phyloP scores from a whole-genome alignment of 2,113 vertebrate genomes.

The Riparia riparia region DNA sequence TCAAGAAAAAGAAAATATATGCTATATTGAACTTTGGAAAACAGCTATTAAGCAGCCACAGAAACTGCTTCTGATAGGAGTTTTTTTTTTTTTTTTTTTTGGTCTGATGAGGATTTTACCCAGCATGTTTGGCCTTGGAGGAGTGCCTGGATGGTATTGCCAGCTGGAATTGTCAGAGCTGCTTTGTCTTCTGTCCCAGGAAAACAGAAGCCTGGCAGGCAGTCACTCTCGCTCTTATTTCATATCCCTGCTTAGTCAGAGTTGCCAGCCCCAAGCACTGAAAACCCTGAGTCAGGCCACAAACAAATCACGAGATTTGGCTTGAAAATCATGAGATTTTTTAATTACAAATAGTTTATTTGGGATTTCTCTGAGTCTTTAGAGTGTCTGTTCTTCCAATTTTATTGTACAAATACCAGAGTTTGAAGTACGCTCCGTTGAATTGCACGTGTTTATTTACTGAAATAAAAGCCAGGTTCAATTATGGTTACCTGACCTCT shows the following conservation, averaged over 20 bases:
- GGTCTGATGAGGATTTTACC: slow-evolving; percentile 51
- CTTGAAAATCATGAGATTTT: slow-evolving; percentile 52
- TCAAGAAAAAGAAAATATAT: slow-evolving; percentile 34
- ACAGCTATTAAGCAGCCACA: slow-evolving; percentile 33
- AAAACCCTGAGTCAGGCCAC: slow-evolving; percentile 66
- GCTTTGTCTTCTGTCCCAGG: slow-evolving; percentile 70
- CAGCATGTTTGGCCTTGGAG: slow-evolving; percentile 62
- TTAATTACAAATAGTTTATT: slow-evolving; percentile 38
- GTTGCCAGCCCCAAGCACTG: slow-evolving; percentile 45
- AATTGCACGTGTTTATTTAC: neutral
- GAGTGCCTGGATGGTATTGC: slow-evolving; percentile 56
- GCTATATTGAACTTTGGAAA: neutral
- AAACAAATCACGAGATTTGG: slow-evolving; percentile 60
- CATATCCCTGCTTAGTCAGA: slow-evolving; percentile 63
- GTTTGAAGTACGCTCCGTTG: neutral
- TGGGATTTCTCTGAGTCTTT: slow-evolving; percentile 21
- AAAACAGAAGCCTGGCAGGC: slow-evolving; percentile 63
- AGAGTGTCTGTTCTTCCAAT: neutral
- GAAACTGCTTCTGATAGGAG: slow-evolving; percentile 23
- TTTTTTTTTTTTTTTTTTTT: neutral
- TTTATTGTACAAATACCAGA: neutral
- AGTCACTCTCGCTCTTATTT: slow-evolving; percentile 61
- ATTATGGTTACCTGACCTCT: slow-evolving; percentile 11
- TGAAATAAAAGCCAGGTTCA: neutral
- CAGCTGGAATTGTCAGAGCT: slow-evolving; percentile 67